Evolutionary conservation across 2,888 invertebrate genomes (phyloP), one percentile per base, ranked within the genome.

Genomic region (Lasiommata megera): DNA sequence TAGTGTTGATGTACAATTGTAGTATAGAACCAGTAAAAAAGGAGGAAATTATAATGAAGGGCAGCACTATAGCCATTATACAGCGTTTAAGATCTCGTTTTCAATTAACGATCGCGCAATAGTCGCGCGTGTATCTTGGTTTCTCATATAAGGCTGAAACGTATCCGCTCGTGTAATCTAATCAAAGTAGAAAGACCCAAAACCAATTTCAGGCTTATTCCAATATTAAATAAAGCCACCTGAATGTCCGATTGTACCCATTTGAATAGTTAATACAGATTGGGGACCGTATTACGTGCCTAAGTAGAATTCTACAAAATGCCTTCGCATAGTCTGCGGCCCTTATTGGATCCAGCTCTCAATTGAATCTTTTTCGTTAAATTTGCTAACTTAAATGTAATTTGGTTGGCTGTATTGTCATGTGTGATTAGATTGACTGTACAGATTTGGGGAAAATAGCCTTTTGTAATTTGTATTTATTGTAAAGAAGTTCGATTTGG

Each of bases 201-300:
- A 62, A 55, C 53, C 63, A 63, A 65, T 65, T 64, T 43, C 56
- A 55, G 54, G 60, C 63, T 58, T 61, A 63, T 63, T 58, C 61
- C 65, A 56, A 65, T 65, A 65, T 65, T 65, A 64, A 65, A 65
- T 65, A 64, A 64, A 63, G 60, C 58, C 58, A 59, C 62, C 62
- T 63, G 56, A 56, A 58, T 52, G 55, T 62, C 37, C 60, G 48
- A 60, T 62, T 62, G 62, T 62, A 48, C 57, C 57, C 56, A 54
- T 55, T 58, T 55, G 51, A 61, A 61, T 61, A 47, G 58, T 44
- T 47, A 38, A 53, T 53, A 60, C 48, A 54, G 54, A 58, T 46
- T 50, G 57, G 54, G 31, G 60, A 50, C 54, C 54, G 38, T 37
- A 61, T 61, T 58, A 58, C 58, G 61, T 61, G 51, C 54, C 50